Conservation (phyloP, 2,113 vertebrate species). For the Megaleporinus macrocephalus region DNA sequence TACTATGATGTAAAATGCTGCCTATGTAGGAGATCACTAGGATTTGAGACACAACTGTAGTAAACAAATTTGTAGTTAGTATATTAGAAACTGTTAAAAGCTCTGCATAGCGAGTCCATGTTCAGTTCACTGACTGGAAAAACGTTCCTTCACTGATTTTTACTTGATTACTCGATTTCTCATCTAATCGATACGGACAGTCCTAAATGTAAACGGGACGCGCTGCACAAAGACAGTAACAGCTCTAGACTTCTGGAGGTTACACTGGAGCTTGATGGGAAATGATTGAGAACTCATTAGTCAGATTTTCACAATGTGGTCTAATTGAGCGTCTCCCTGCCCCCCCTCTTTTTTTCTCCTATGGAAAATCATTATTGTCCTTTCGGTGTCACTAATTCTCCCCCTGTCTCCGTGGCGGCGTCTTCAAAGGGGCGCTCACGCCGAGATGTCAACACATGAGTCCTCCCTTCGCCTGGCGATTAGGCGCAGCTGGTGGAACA, state of each 20-base stretch:
- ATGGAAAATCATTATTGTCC: background rate
- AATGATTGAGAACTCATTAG: background rate
- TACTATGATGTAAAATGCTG: too few relatives aligned
- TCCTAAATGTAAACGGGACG: background rate
- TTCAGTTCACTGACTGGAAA: too few relatives aligned
- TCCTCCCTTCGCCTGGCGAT: constrained; percentile 8
- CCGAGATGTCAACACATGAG: background rate
- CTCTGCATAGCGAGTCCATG: too few relatives aligned
- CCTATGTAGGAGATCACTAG: too few relatives aligned
- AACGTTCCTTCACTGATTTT: too few relatives aligned
- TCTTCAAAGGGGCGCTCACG: background rate
- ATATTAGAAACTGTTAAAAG: too few relatives aligned
- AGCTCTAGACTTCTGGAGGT: background rate
- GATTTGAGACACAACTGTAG: too few relatives aligned
- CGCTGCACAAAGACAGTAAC: background rate
- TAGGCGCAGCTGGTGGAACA: background rate
- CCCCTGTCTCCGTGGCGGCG: too few relatives aligned
- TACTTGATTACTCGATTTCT: too few relatives aligned
- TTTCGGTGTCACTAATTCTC: background rate
- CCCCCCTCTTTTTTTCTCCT: background rate
- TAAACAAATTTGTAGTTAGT: too few relatives aligned
- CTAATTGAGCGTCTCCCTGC: constrained; percentile 10
- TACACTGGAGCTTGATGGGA: background rate
- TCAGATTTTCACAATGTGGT: background rate
- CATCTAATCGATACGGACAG: too few relatives aligned